Base-by-base conservation (phyloP, 2,888 invertebrate genomes). In the Desoria tigrina region DNA sequence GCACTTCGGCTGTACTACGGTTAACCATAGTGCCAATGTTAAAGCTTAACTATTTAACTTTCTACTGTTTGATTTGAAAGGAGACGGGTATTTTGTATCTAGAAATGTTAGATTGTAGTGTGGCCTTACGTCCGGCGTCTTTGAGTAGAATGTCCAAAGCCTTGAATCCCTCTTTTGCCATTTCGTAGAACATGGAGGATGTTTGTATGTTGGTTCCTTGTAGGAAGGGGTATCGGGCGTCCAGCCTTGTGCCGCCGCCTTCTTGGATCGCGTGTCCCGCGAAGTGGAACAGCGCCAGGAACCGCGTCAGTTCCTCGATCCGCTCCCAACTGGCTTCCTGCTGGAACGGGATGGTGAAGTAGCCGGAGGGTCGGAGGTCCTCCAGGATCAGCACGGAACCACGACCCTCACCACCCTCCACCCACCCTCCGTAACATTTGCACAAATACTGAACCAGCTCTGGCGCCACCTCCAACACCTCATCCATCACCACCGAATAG, bases 361-460 rank as follows among this genome's bases (percentile, higher is more conserved):
- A 75, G 3, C 72, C 72, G 11, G 49, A 23, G 2, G 71, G 72
- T 62, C 67, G 71, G 42, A 75, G 57, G 53, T 75, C 75, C 32
- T 67, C 59, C 32, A 73, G 51, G 2, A 75, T 49, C 6, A 75
- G 51, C 42, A 75, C 68, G 21, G 73, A 73, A 2, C 37, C 55
- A n/a, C 66, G 62, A 14, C 21, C 18, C 16, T 53, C 42, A n/a
- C 66, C 64, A 14, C 21, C 18, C 16, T 53, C 42, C 23, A 65
- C 39, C 23, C 63, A 39, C 1, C 71, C 72, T 56, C 57, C 62
- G 32, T 62, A 56, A 45, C 51, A 58, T 9, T 61, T 45, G 51
- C 71, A 71, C 18, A 74, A 45, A 53, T 67, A 66, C 14, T 51
- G 9, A 24, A 45, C 37, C 11, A 75, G 21, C 1, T 60, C 37